These are phyloP conservation scores for Acanthis flammea DNA, from an alignment of 2,797 vertebrate genomes.

Conservation along the genomic window DNA sequence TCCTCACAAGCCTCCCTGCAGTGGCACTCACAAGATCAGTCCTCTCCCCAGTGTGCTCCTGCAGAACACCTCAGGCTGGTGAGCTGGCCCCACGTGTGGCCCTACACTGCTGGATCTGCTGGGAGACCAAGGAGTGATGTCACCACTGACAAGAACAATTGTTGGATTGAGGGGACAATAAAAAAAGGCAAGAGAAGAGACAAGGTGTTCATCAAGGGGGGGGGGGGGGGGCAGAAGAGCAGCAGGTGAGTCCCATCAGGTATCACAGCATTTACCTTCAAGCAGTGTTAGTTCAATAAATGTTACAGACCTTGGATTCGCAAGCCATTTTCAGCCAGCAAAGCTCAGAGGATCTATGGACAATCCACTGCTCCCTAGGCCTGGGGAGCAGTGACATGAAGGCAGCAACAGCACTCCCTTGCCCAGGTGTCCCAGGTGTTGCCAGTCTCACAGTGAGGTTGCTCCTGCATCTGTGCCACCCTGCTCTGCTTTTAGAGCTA, in stretches of 20 bases:
- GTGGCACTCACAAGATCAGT: neutral
- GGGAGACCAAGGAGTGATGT: neutral
- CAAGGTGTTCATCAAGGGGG: neutral
- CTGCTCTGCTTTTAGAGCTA: neutral
- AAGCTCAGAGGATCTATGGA: neutral
- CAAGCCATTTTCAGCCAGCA: neutral
- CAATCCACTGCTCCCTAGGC: neutral
- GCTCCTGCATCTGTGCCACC: neutral
- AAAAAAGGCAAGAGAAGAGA: neutral
- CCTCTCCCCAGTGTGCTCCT: neutral
- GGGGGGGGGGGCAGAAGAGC: accelerated
- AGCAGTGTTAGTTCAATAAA: neutral
- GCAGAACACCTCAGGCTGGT: neutral
- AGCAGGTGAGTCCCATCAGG: neutral
- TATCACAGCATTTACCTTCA: neutral
- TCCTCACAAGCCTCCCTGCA: neutral
- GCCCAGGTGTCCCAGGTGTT: neutral
- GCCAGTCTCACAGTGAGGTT: neutral
- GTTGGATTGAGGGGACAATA: neutral
- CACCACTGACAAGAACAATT: neutral
- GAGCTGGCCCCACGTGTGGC: neutral
- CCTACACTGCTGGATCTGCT: neutral
- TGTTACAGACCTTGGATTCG: neutral
- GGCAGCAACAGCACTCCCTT: neutral
- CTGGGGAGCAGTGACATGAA: neutral